Evolutionary conservation across 1,140 invertebrate species (phyloP), one percentile per base, ranked within the genome.

Genomic region (Pomacea maculata): DNA sequence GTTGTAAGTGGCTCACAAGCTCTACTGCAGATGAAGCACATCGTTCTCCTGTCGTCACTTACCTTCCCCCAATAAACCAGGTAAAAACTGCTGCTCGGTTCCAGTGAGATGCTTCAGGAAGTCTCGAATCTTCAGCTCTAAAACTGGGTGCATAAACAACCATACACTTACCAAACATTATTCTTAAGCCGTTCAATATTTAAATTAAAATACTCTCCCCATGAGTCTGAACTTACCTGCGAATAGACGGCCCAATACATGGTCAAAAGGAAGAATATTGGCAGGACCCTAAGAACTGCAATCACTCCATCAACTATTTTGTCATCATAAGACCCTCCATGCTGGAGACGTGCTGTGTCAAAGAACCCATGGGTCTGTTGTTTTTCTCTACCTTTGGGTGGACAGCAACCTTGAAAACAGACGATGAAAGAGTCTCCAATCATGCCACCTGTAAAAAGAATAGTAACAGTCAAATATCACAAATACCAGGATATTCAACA

Each of bases 191-290:
- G 34, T 45, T 45, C 34, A 45, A 5, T 45, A 45, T 45, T 45
- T 45, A 45, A 45, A 45, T 45, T 45, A 45, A 45, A 45, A 45
- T 45, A 92, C 92, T 45, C 91, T 92, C 8, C 91, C 89, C 81
- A 91, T 88, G 91, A 93, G n/a, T 93, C 92, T 92, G 86, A 55
- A 17, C 80, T 74, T 86, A 91, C 90, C 88, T 92, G 92, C 72
- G 92, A 92, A 82, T 92, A 92, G 29, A 92, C 87, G 19, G 92
- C 85, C 90, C 91, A 92, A 81, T 91, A 92, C 52, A 92, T 91
- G 76, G 92, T 88, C 9, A 92, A 84, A 17, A 88, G 83, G 67
- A 87, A 80, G 80, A 92, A 92, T 11, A 92, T 87, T 45, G 88
- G 82, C 14, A 92, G 68, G 17, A 92, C 85, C 64, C 85, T 81